Base-by-base conservation (phyloP, 1,140 invertebrate genomes). In the Drosophila saltans region DNA sequence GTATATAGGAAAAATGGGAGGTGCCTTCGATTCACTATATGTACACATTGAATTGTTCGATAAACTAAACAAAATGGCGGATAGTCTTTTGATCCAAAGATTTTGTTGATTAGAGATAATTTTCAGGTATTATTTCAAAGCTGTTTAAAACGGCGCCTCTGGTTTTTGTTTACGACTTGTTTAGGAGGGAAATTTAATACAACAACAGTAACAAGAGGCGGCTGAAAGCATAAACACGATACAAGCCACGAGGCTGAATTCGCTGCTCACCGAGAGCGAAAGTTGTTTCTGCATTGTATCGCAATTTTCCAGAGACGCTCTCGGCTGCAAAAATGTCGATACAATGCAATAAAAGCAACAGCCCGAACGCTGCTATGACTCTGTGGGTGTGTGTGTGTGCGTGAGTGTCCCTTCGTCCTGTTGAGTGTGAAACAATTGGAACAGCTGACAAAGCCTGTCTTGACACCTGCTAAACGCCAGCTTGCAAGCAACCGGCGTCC, bases 121-220 rank as follows among this genome's bases (percentile, higher is more conserved):
- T 4, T 9, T 57, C 5, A 9, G 61, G 33, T 45, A 80, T 58
- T 43, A 66, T 57, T 78, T 43, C 8, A 26, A 9, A 2, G 59
- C 2, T 52, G n/a, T 26, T 30, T 8, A 3, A 56, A 68, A 21
- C 55, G 75, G 75, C 90, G 73, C 78, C 90, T 64, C 90, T 91
- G 90, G 58, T 21, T 59, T 75, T 91, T 91, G 90, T 91, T 91
- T 91, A 91, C 90, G 58, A 75, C 59, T 79, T 91, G 83, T 91
- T 91, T 91, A 86, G 75, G 67, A 60, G 64, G 56, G 40, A 70
- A 75, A 79, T 66, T 58, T 77, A 71, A 71, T 66, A 84, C 78
- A 80, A 73, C 69, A 84, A 73, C 69, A 84, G 64, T 75, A 78
- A 72, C 78, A 66, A 52, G 45, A 52, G 21, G 45, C 45, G 68